Conservation (phyloP, 2,797 vertebrate species). For the Muscicapa comitata region DNA sequence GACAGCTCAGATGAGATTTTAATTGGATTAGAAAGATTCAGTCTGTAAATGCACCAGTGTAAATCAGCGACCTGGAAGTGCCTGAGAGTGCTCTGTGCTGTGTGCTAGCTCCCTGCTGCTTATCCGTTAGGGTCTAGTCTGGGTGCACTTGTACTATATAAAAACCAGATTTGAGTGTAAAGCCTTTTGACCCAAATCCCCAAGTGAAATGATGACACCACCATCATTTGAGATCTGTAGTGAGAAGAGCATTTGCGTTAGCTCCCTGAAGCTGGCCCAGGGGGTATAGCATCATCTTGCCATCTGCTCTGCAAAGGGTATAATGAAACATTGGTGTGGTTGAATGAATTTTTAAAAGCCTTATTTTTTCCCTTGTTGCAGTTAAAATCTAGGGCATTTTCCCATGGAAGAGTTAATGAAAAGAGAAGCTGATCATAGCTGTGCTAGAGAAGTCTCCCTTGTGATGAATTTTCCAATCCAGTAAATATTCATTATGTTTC, state of each 20-base stretch:
- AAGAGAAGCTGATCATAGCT: background rate
- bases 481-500: background rate
- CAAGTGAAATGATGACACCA: conserved; percentile 41
- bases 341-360: conserved; percentile 36
- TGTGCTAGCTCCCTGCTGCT: background rate
- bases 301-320: conserved; percentile 40
- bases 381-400: conserved; percentile 48
- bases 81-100: conserved; percentile 11
- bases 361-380: background rate
- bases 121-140: background rate
- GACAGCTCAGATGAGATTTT: conserved; percentile 58
- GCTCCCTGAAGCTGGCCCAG: background rate
- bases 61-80: conserved; percentile 66
- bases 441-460: background rate
- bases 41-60: conserved; percentile 41
- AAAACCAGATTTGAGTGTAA: conserved; percentile 31
- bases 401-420: background rate
- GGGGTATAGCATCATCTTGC: conserved; percentile 29
- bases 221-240: background rate
- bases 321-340: conserved; percentile 20
- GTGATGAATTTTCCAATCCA: background rate
- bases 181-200: conserved; percentile 65
- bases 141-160: conserved; percentile 34
- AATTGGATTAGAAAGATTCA: conserved; percentile 64
- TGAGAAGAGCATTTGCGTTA: conserved; percentile 18